Base-by-base conservation (phyloP, 2,888 invertebrate genomes). In the Bellardia bayeri region DNA sequence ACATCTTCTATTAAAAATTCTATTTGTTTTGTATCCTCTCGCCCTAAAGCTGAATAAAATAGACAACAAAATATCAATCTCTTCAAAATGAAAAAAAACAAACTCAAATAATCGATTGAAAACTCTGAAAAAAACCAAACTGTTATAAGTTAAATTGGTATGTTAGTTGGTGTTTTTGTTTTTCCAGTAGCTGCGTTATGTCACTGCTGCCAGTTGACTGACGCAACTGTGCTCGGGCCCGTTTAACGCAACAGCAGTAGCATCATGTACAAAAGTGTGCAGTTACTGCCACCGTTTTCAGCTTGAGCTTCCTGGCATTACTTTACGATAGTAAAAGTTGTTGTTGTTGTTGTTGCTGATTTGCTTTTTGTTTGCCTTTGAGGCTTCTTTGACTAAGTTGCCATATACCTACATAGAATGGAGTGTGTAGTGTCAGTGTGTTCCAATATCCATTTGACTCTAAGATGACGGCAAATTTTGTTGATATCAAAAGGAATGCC, bases 241-340 rank as follows among this genome's bases (percentile, higher is more conserved):
- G 13, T 11, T 40, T 9, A 63, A 72, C 63, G 64, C 72, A 64
- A 64, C 14, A 64, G 64, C 51, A 33, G 51, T 16, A 42, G 72
- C 54, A 72, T 71, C 81, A n/a, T 42, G 40, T 45, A 40, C 7
- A 23, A 42, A 68, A n/a, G 78, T 84, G 40, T 61, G n/a, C 84
- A 79, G 74, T 74, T 63, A 75, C 80, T 80, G 85, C 85, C 80
- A 85, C 80, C 58, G 80, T 72, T 71, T 84, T 42, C 23, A 56
- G 33, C 58, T 61, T 23, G 13, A 16, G 30, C 33, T 69, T 66
- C 54, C 74, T 56, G 68, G 66, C 64, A 61, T 83, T 83, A 84
- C 79, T 86, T 84, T 79, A 66, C 87, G 87, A 87, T 87, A 87
- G 87, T 87, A 87, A 87, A 87, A 87, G 87, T 87, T 63, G 63